Evolutionary conservation across 30 jellyfish, hydroid and myxozoan genomes (phyloP).

Genomic region (Aurelia sp.): DNA sequence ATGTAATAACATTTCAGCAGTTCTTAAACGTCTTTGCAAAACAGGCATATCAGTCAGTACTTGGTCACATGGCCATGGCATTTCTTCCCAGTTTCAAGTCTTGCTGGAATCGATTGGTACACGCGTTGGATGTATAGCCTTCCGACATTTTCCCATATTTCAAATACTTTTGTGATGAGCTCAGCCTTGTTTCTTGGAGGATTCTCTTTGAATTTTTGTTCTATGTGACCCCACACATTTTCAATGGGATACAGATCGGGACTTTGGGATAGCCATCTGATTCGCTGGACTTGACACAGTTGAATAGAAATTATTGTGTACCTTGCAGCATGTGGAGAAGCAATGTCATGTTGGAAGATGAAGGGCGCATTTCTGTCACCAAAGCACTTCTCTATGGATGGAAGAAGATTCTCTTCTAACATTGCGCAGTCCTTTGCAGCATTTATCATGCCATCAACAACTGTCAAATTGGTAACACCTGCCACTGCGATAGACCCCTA

Average conservation of each 20-base stretch:
- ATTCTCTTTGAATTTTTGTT: neutral
- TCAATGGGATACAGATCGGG: slow-evolving; percentile 48
- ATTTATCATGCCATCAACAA: slow-evolving; percentile 8
- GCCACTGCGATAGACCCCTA: slow-evolving; percentile 24
- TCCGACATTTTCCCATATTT: slow-evolving; percentile 44
- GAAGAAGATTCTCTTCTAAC: slow-evolving; percentile 9
- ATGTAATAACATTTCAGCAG: slow-evolving; percentile 1
- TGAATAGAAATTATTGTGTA: slow-evolving; percentile 27
- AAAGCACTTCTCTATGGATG: slow-evolving; percentile 15
- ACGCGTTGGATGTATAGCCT: neutral
- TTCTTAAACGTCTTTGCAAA: neutral
- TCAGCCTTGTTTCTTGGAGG: slow-evolving; percentile 15
- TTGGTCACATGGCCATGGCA: slow-evolving; percentile 29
- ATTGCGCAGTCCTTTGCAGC: slow-evolving; percentile 1
- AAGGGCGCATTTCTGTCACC: slow-evolving; percentile 11
- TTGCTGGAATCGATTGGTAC: slow-evolving; percentile 19
- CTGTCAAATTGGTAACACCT: slow-evolving; percentile 1
- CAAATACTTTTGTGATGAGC: slow-evolving; percentile 13
- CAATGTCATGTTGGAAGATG: slow-evolving; percentile 30
- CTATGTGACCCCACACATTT: slow-evolving; percentile 35
- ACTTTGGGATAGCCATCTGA: slow-evolving; percentile 49
- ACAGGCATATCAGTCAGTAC: slow-evolving; percentile 16
- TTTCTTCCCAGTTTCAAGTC: slow-evolving; percentile 14
- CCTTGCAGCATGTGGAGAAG: slow-evolving; percentile 32
- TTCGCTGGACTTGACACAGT: neutral